Conservation (phyloP, 30 jellyfish, hydroid and myxozoan genomes). For the Chironex yamaguchii region DNA sequence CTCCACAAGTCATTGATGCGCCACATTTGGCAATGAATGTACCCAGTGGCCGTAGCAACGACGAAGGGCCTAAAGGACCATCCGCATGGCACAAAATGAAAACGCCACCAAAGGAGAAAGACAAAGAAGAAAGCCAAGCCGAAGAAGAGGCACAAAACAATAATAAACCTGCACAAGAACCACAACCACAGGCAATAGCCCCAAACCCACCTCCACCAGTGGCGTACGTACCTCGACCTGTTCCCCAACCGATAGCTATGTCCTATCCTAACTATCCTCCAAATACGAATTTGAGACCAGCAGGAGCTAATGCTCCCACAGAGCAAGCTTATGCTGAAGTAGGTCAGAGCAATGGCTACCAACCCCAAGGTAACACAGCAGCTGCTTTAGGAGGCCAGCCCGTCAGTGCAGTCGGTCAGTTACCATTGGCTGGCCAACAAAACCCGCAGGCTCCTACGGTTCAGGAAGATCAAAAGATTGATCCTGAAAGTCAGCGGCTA, state of each 20-base stretch:
- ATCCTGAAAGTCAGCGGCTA: conserved; percentile 65
- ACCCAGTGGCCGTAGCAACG: neutral
- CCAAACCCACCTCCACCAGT: conserved; percentile 8
- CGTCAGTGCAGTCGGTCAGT: neutral
- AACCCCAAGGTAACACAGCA: neutral
- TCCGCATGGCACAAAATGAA: conserved; percentile 69
- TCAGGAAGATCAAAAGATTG: conserved; percentile 67
- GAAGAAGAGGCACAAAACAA: neutral
- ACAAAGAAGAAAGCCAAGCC: neutral
- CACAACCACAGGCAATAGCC: conserved; percentile 1
- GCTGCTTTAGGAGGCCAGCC: neutral
- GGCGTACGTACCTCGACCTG: neutral
- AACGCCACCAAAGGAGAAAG: conserved; percentile 31
- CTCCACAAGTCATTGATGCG: neutral
- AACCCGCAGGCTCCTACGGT: neutral
- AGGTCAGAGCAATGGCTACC: neutral
- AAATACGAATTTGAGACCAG: neutral
- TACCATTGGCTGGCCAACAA: too few relatives aligned
- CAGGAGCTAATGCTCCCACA: neutral
- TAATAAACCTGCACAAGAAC: conserved; percentile 2
- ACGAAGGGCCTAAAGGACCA: conserved; percentile 77
- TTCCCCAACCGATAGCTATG: neutral
- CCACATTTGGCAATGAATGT: neutral
- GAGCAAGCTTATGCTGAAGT: neutral
- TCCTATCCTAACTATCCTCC: neutral